These are phyloP conservation scores for Drosophila mauritiana DNA, from an alignment of 1,140 invertebrate genomes.

Conservation along the genomic window DNA sequence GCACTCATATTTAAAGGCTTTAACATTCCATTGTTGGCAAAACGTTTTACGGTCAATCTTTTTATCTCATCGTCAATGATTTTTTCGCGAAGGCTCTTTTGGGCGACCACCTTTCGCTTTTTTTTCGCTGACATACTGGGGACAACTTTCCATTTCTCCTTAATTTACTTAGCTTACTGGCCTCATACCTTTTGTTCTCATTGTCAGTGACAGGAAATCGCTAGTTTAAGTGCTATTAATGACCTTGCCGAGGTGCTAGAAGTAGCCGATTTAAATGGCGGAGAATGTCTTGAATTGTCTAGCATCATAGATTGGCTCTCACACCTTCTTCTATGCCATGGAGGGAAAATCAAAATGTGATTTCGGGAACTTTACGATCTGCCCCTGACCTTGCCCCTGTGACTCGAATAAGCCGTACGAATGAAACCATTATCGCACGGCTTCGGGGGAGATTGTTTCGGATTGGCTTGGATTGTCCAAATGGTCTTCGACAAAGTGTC, in stretches of 20 bases:
- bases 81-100: slow-evolving; percentile 30
- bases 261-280: not conserved
- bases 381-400: slow-evolving; percentile 39
- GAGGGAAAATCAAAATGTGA: slow-evolving; percentile 3
- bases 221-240: slow-evolving; percentile 3
- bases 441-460: slow-evolving; percentile 40
- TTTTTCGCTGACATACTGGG: slow-evolving; percentile 4
- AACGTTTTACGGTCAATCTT: slow-evolving; percentile 54
- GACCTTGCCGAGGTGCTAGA: slow-evolving; percentile 20
- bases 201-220: not conserved
- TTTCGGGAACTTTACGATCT: slow-evolving; percentile 7
- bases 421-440: slow-evolving; percentile 48
- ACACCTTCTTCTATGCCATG: not conserved
- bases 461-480: slow-evolving; percentile 22
- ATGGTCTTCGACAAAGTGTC: slow-evolving; percentile 47
- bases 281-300: slow-evolving; percentile 3
- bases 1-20: slow-evolving; percentile 58
- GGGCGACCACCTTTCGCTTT: slow-evolving; percentile 50
- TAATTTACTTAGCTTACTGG: slow-evolving; percentile 2
- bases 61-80: slow-evolving; percentile 52
- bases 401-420: slow-evolving; percentile 28
- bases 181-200: not conserved
- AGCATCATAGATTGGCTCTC: not conserved
- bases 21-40: slow-evolving; percentile 56
- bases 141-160: slow-evolving; percentile 42